Evolutionary conservation across 2,797 vertebrate species (phyloP).

Genomic region (Limnodromus scolopaceus): DNA sequence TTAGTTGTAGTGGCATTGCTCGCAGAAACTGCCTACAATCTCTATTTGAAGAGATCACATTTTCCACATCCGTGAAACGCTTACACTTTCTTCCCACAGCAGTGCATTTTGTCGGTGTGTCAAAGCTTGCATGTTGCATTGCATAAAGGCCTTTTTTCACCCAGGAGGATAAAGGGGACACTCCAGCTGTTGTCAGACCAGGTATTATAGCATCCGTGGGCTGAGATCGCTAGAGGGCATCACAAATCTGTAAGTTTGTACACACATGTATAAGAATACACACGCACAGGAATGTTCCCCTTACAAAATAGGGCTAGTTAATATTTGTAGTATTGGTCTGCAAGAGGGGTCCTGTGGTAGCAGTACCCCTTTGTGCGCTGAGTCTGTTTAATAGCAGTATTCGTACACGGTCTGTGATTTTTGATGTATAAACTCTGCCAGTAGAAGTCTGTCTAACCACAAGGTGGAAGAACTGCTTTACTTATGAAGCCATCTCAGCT

Average conservation of each 20-base stretch:
- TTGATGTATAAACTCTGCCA: not conserved
- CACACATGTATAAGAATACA: accelerated
- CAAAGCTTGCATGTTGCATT: not conserved
- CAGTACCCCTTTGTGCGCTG: not conserved
- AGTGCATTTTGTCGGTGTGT: not conserved
- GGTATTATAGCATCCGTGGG: not conserved
- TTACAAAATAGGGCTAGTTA: not conserved
- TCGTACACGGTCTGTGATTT: not conserved
- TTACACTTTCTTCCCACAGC: not conserved
- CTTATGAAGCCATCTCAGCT: not conserved
- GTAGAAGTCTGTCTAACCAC: conserved; percentile 49
- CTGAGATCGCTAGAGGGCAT: not conserved
- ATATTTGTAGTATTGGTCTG: not conserved
- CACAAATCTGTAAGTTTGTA: not conserved
- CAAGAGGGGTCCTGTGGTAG: not conserved
- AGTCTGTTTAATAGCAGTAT: not conserved
- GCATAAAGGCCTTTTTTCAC: not conserved
- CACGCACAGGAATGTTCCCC: accelerated
- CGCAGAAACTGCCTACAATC: not conserved
- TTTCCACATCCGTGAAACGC: not conserved
- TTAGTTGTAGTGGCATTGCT: not conserved
- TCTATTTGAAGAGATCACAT: not conserved
- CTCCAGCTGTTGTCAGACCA: not conserved
- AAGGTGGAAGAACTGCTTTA: conserved; percentile 68
- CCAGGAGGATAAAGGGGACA: not conserved